Conservation (phyloP, 2,888 invertebrate species). For the Agrotis exclamationis region DNA sequence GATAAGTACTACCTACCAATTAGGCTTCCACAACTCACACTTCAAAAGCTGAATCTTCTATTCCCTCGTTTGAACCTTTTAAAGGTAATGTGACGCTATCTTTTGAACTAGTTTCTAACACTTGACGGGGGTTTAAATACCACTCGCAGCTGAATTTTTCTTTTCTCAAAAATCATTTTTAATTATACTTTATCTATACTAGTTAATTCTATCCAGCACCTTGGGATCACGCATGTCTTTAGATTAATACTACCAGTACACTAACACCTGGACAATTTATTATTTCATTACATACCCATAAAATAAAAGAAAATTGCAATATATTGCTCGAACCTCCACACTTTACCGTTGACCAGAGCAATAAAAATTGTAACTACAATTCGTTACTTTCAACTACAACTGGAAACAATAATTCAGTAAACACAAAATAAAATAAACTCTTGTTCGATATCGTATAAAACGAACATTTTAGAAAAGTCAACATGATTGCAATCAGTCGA, state of each 20-base stretch:
- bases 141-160: too few species aligned
- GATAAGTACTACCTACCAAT: too few species aligned
- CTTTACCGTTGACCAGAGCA: constrained; percentile 5
- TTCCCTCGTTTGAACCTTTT: too few species aligned
- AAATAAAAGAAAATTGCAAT: neutral
- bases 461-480: constrained; percentile 53
- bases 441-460: constrained; percentile 37
- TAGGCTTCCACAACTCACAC: too few species aligned
- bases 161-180: too few species aligned
- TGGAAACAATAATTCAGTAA: constrained; percentile 22
- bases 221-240: neutral
- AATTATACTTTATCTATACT: too few species aligned
- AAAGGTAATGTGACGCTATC: too few species aligned
- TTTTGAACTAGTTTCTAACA: too few species aligned
- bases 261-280: constrained; percentile 2
- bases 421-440: constrained; percentile 7
- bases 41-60: too few species aligned
- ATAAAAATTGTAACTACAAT: constrained; percentile 40
- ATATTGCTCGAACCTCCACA: constrained; percentile 1
- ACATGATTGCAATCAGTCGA: constrained; percentile 37
- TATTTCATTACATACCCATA: neutral
- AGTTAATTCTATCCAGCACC: too few species aligned
- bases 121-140: too few species aligned
- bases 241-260: neutral
- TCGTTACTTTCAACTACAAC: constrained; percentile 31